phyloP scores from a whole-genome alignment of 2,113 vertebrate genomes.

The Drymodes brunneopygia region DNA sequence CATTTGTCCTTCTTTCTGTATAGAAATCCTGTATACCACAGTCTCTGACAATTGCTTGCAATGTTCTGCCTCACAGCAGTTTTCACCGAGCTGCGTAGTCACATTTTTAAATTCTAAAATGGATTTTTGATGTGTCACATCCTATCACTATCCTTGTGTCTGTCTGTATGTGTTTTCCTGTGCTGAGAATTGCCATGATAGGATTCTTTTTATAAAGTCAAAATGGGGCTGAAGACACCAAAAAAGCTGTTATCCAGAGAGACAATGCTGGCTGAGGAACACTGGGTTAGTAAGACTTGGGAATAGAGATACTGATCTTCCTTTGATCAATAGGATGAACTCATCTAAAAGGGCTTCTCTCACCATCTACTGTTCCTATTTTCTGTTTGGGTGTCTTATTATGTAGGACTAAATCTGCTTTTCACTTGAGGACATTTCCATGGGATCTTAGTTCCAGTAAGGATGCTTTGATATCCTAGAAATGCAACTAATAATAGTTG shows the following conservation, averaged over 20 bases:
- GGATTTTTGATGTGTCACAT: not conserved
- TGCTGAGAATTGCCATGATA: not conserved
- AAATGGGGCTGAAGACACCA: not conserved
- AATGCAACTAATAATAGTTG: not conserved
- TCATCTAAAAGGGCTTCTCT: not conserved
- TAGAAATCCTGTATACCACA: not conserved
- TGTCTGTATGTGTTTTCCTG: not conserved
- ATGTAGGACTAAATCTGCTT: not conserved
- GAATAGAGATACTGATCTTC: not conserved
- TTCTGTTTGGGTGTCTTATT: not conserved
- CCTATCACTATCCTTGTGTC: not conserved
- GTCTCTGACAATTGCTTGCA: not conserved
- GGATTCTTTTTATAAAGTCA: not conserved
- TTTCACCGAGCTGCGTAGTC: not conserved
- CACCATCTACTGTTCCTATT: not conserved
- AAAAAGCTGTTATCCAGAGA: not conserved
- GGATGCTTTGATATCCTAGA: not conserved
- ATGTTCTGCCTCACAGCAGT: not conserved
- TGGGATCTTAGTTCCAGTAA: not conserved
- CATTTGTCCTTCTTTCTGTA: not conserved
- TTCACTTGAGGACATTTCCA: not conserved
- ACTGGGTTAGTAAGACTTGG: not conserved
- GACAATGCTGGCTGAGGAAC: not conserved
- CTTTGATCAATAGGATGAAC: not conserved
- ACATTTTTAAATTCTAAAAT: not conserved